Conservation (phyloP, 1,140 invertebrate species). For the Theocolax elegans region DNA sequence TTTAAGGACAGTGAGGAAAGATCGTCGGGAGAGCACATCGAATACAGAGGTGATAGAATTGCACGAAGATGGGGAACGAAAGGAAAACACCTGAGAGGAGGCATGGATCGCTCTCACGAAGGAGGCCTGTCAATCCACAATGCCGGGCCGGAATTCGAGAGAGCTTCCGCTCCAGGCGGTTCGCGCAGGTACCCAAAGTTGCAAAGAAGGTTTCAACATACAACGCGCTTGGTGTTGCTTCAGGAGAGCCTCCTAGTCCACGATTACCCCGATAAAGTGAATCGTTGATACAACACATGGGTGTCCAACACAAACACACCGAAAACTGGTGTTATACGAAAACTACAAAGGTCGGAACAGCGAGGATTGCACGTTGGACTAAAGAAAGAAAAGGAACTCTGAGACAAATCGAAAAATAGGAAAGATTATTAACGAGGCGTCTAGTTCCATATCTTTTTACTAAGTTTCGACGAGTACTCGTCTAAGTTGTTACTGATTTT, state of each 20-base stretch:
- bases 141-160: neutral
- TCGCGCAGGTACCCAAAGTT: constrained; percentile 18
- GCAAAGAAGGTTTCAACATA: constrained; percentile 61
- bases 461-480: too few species aligned
- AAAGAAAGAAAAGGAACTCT: too few species aligned
- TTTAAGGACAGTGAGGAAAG: neutral
- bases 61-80: constrained; percentile 18
- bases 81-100: constrained; percentile 57
- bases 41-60: constrained; percentile 60
- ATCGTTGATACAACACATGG: too few species aligned
- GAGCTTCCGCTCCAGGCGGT: neutral
- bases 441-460: too few species aligned
- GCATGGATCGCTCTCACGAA: constrained; percentile 47
- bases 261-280: too few species aligned
- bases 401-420: too few species aligned
- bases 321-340: too few species aligned
- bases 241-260: constrained; percentile 63
- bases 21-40: constrained; percentile 40
- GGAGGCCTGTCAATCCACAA: constrained; percentile 21
- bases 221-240: constrained; percentile 68
- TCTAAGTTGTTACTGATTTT: too few species aligned
- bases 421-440: too few species aligned
- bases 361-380: too few species aligned
- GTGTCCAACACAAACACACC: too few species aligned
- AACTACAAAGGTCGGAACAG: too few species aligned